Evolutionary conservation across 1,140 invertebrate species (phyloP), one percentile per base, ranked within the genome.

Genomic region (Cherax destructor): DNA sequence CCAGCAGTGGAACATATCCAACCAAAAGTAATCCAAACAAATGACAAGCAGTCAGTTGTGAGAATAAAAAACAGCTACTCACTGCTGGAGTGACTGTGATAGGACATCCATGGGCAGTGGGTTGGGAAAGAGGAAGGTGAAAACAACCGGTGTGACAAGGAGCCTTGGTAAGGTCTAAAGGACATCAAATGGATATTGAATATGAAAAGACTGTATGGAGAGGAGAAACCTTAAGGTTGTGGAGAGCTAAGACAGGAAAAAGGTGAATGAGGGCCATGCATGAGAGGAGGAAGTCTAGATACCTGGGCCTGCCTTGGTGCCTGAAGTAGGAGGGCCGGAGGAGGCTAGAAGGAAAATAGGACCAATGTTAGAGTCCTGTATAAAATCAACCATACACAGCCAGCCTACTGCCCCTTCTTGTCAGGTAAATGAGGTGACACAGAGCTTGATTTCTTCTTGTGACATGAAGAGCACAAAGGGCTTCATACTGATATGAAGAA

Each of bases 271-370:
- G 88, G 56, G 56, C 83, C 88, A 91, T 91, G 88, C 88, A 91
- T 83, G 81, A 84, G 50, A 77, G 81, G 56, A 69, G 59, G 83
- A 85, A 85, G 59, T 91, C 88, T 91, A 91, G 88, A 91, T 91
- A 91, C 88, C 88, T 91, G 88, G 85, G 88, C 88, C 80, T 84
- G 88, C 88, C 88, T 84, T 84, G 88, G 76, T 84, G 88, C 72
- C 88, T 76, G 88, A 78, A 84, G 88, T 76, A 79, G 88, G 88
- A 18, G 65, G 88, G 72, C 88, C 83, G 88, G 88, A 85, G 83
- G 88, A 83, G 74, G 88, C 88, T 91, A 91, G 88, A 91, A 91
- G 88, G 88, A 65, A 91, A 85, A 91, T 77, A 77, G 88, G 88
- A 84, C 72, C 69, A 61, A 41, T 77, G 76, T 91, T 91, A 91